Evolutionary conservation across 2,113 vertebrate species (phyloP), one percentile per base, ranked within the genome.

Genomic region (Amphilophus citrinellus): DNA sequence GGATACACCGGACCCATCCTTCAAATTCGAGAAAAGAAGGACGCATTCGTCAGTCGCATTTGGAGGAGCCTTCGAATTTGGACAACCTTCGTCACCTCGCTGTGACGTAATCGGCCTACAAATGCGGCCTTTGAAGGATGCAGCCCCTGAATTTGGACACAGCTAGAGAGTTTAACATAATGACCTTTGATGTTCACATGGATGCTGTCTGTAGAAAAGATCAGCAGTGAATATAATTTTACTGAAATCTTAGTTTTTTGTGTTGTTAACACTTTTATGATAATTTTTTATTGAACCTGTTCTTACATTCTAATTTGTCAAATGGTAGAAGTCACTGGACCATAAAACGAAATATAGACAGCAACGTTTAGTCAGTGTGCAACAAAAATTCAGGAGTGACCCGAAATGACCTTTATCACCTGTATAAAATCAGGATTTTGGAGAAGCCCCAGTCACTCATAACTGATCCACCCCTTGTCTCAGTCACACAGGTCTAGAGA

Each of bases 161-260:
- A 22, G 22, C 22, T 22, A 22, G 22, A 22, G 22, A 22, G 22
- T 22, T 22, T 22, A 22, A 22, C 22, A 22, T 22, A 22, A 22
- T 22, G 22, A 22, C 22, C 22, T 22, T 22, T 22, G 22, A 22
- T 22, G 22, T 22, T 22, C 22, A 22, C 22, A 22, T 68, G 65
- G 24, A 68, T 68, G 47, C 65, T 18, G 65, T 68, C 22, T 68
- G 24, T 68, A 68, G 22, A 68, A 68, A 68, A 68, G 65, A 14
- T 68, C 22, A 47, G n/a, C 22, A 68, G 39, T 47, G 14, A 13
- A 47, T 27, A 22, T 42, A 47, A 4, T 10, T 68, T 68, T 47
- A 47, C 47, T 20, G 24, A 17, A 68, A 27, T 68, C 65, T 68
- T 68, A 47, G n/a, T 15, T 17, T 47, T 68, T 47, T 47, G 14